phyloP scores from a whole-genome alignment of 2,888 invertebrate genomes.

The Acanthosepion lycidas region DNA sequence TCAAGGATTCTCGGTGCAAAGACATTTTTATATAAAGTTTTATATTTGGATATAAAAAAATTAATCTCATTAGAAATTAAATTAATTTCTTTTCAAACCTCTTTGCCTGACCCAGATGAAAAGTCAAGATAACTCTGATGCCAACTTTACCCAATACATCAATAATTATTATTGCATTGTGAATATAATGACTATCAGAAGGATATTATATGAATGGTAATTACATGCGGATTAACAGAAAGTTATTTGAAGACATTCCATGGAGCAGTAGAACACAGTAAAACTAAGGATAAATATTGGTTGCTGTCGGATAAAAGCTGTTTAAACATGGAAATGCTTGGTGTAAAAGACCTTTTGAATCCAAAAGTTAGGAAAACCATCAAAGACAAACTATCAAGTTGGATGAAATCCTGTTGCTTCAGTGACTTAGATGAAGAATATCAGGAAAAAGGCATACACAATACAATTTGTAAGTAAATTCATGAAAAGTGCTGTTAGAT shows the following conservation, averaged over 20 bases:
- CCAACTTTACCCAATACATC: not conserved
- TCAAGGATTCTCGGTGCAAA: too few relatives aligned
- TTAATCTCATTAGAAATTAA: too few relatives aligned
- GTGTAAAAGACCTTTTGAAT: slow-evolving; percentile 41
- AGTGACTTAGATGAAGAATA: not conserved
- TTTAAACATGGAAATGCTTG: not conserved
- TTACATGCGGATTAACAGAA: not conserved
- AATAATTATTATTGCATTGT: slow-evolving; percentile 6
- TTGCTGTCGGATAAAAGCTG: not conserved
- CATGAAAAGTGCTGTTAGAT: not conserved
- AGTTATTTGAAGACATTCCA: not conserved
- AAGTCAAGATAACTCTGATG: not conserved
- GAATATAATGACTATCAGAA: not conserved
- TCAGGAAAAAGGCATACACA: not conserved
- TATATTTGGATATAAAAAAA: too few relatives aligned
- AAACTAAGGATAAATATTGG: not conserved
- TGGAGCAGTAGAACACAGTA: not conserved
- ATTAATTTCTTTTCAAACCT: too few relatives aligned
- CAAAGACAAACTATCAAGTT: not conserved
- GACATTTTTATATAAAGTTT: too few relatives aligned
- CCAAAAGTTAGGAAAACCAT: slow-evolving; percentile 40
- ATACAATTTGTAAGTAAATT: not conserved
- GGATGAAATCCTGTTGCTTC: not conserved
- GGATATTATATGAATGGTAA: not conserved
- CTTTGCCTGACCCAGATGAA: too few relatives aligned